Conservation (phyloP, 2,888 invertebrate species). For the Pachliopta kotzebuea region DNA sequence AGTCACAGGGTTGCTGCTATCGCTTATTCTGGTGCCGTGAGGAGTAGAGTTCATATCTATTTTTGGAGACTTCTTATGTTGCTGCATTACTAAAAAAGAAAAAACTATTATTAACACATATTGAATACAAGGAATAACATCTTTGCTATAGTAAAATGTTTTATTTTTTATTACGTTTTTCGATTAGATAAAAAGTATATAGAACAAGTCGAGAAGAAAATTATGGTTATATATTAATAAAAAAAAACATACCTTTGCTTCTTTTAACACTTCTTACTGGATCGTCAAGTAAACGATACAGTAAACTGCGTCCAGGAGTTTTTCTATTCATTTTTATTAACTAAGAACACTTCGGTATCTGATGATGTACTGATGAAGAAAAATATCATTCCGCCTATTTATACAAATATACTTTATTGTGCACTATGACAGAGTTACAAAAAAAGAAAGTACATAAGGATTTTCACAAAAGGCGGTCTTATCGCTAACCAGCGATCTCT, state of each 20-base stretch:
- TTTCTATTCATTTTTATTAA: slow-evolving; percentile 22
- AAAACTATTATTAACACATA: not conserved
- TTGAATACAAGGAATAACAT: not conserved
- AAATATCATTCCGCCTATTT: not conserved
- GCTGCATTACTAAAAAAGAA: slow-evolving; percentile 13
- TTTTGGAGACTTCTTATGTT: slow-evolving; percentile 10
- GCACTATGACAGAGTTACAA: too few species aligned
- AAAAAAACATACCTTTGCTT: slow-evolving; percentile 11
- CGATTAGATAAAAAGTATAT: too few species aligned
- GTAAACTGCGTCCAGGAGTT: slow-evolving; percentile 18
- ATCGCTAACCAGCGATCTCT: too few species aligned
- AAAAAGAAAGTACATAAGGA: too few species aligned
- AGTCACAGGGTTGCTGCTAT: not conserved
- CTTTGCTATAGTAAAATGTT: not conserved
- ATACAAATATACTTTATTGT: too few species aligned
- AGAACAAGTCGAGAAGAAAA: too few species aligned
- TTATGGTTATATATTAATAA: not conserved
- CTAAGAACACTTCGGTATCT: not conserved
- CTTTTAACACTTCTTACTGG: slow-evolving; percentile 20
- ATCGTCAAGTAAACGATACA: slow-evolving; percentile 26
- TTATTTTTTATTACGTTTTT: too few species aligned
- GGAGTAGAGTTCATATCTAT: slow-evolving; percentile 9
- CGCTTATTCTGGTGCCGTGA: not conserved
- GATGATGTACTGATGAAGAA: slow-evolving; percentile 6
- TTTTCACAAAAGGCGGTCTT: too few species aligned